Evolutionary conservation across 2,113 vertebrate species (phyloP).

Genomic region (Progne subis): DNA sequence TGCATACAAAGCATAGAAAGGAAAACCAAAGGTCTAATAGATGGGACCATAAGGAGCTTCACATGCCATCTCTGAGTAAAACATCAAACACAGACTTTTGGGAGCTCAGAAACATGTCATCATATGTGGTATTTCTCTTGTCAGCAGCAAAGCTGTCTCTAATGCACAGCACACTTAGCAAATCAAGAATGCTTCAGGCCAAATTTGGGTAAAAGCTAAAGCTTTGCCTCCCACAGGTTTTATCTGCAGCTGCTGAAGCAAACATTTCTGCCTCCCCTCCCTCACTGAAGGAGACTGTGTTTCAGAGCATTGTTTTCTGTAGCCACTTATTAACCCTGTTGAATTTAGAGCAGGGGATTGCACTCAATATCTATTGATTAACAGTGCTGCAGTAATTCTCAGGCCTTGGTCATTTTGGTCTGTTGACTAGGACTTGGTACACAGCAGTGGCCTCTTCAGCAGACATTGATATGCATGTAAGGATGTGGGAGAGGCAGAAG

Average conservation of each 20-base stretch:
- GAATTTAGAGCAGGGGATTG: constrained; percentile 76
- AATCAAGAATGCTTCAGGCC: constrained; percentile 57
- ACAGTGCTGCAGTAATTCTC: constrained; percentile 80
- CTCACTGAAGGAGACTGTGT: constrained; percentile 54
- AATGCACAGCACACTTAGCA: constrained; percentile 42
- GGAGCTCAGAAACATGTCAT: not conserved
- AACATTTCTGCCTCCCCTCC: constrained; percentile 51
- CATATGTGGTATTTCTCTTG: constrained; percentile 20
- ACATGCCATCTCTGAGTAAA: not conserved
- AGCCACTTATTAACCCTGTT: constrained; percentile 81
- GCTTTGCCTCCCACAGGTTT: constrained; percentile 71
- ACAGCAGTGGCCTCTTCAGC: constrained; percentile 75
- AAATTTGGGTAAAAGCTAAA: constrained; percentile 69
- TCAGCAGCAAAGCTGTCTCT: not conserved
- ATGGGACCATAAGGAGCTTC: not conserved
- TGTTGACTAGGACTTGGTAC: constrained; percentile 76
- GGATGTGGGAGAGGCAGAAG: constrained; percentile 60
- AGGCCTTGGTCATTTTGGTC: constrained; percentile 81
- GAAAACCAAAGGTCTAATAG: not conserved
- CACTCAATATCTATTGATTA: constrained; percentile 86
- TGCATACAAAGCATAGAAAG: not conserved
- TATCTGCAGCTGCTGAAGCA: constrained; percentile 76
- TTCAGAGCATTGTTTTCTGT: constrained; percentile 67
- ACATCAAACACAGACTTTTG: not conserved
- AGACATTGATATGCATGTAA: constrained; percentile 79